Conservation (phyloP, 2,113 vertebrate genomes). For the Thryonomys swinderianus region DNA sequence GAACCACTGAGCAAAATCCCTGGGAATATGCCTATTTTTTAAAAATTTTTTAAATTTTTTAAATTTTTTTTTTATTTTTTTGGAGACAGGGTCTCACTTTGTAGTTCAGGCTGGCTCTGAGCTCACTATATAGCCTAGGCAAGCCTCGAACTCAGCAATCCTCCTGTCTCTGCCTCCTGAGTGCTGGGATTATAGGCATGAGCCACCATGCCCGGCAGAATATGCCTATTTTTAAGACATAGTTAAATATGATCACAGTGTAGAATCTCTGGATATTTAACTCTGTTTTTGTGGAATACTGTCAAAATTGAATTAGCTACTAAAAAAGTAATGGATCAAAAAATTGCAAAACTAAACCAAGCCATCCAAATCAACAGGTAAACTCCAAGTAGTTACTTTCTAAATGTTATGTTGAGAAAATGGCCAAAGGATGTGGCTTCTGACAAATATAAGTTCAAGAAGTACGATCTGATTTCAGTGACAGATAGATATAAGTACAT, state of each 20-base stretch:
- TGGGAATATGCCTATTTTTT: background rate
- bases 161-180: too few species aligned
- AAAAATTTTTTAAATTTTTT: too few species aligned
- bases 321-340: constrained; percentile 13
- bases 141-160: too few species aligned
- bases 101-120: too few species aligned
- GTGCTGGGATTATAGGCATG: too few species aligned
- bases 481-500: background rate
- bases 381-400: constrained; percentile 20
- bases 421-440: constrained; percentile 24
- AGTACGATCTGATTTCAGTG: constrained; percentile 11
- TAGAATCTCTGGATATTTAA: constrained; percentile 6
- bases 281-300: background rate
- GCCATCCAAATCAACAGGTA: background rate
- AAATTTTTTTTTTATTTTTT: too few species aligned
- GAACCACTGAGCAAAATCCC: too few species aligned
- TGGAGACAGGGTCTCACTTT: too few species aligned
- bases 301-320: background rate
- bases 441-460: constrained; percentile 29
- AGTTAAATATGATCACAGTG: constrained; percentile 10
- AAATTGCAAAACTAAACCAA: background rate
- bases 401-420: background rate
- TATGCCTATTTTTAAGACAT: background rate
- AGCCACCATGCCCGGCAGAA: too few species aligned
- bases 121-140: too few species aligned